Evolutionary conservation across 2,888 invertebrate species (phyloP), one percentile per base, ranked within the genome.

Genomic region (Rugalucina vietnamica): DNA sequence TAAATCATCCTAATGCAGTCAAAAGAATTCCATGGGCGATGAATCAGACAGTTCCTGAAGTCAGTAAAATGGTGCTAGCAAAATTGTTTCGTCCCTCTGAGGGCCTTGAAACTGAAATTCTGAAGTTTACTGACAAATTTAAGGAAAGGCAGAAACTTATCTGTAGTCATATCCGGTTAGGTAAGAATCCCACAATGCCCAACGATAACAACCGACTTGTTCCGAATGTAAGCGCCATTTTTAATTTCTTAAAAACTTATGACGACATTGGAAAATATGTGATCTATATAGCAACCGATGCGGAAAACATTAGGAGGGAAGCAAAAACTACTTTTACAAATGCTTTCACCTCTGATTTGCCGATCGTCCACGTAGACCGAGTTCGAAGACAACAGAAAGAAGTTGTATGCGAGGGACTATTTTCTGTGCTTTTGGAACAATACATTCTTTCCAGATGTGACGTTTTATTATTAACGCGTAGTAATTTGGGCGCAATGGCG

Each of bases 151-250:
- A 29, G 24, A 14, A 32, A 21, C 5, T 65, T 18, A 65, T 65
- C 34, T 86, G 86, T 37, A 73, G 74, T 21, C 86, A 86, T 84
- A 72, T 86, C 3, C 76, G 86, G 0, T 39, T 69, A 18, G 86
- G 86, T 2, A 74, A 50, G 57, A 84, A 84, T 76, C 84, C 84
- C 1, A 70, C 60, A 5, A 86, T 70, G 24, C 84, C 84, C 2
- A 57, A 71, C 1, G 86, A 86, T 73, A n/a, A 0, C 14, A 10
- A n/a, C 2, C 65, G 73, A 5, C 5, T 3, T 49, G 10, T n/a
- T n/a, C 79, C 79, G 18, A 77, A 84, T 74, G 74, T 73, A 10
- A 54, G 57, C 2, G 49, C 57, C 8, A 54, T 86, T 4, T 36
- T 77, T 0, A 12, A 36, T 0, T 84, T 84, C 39, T 37, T 86